Evolutionary conservation across 1,140 invertebrate genomes (phyloP), one percentile per base, ranked within the genome.

Genomic region (Mesaphorura yosii): DNA sequence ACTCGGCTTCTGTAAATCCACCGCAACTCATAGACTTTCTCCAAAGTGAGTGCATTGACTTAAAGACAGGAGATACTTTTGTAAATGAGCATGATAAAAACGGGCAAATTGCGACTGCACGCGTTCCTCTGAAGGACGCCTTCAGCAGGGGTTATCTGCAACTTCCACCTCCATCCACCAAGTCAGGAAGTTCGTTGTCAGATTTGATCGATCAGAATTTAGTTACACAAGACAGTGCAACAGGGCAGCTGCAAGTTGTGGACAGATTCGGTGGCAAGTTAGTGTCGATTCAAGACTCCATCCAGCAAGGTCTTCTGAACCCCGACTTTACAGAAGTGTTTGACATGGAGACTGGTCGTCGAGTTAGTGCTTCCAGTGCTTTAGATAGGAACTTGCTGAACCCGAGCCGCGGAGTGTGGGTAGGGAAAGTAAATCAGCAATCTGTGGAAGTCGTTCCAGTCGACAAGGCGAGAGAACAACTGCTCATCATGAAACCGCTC

Each of bases 401-500:
- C 71, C 73, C 79, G 3, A 82, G 86, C 66, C 73, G 78, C 51
- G 83, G 86, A 53, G 14, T 47, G 7, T 68, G 84, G 50, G 81
- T 92, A 63, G 76, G 76, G 60, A 65, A 79, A 40, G 80, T 77
- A 38, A 77, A 81, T 67, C 81, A 86, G 67, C 31, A 34, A 10
- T 34, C 31, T 10, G 10, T 10, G n/a, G 10, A 10, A 10, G 83
- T 80, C 66, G 64, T 93, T 28, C 74, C 79, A 28, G 79, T 92
- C 39, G 75, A 78, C 56, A 84, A 91, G 66, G 92, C 92, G 29
- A 75, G 81, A 51, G 76, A 79, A 57, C 75, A 83, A 50, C 77
- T 82, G 45, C 72, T 88, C 27, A 84, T 97, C 53, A 76, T 81
- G 20, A 90, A 88, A 72, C 91, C 91, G 1, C 78, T 90, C 72